Base-by-base conservation (phyloP, 2,888 invertebrate species). In the Scaptomyza caliginosa region DNA sequence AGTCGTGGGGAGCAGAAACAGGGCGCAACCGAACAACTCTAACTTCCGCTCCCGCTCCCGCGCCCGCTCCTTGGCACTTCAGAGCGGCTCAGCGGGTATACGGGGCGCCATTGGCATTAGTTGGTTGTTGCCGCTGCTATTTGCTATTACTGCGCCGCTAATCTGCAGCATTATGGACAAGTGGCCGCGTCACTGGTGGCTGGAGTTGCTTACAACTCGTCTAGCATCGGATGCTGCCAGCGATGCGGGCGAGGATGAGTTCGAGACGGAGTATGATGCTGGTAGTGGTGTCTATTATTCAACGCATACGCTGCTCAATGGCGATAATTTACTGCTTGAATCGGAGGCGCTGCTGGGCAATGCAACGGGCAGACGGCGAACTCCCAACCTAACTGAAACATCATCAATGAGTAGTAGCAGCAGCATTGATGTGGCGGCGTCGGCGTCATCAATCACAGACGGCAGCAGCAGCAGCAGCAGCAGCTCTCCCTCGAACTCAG, bases 171-270 rank as follows among this genome's bases (percentile, higher is more conserved):
- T 91, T 63, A 90, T 90, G 71, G 91, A 90, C 67, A 89, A 91
- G 77, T 90, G 91, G 90, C 91, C 92, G 67, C 85, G 86, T n/a
- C 89, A 94, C 43, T 95, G 94, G 94, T 94, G 94, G 94, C 90
- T 94, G 68, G 92, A 93, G 65, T 92, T 92, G 59, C 77, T 77
- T 0, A 74, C 67, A 80, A 64, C 55, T 17, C 38, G 42, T 26
- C 74, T 30, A 16, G 30, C 74, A 11, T 43, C 66, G 92, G 82
- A 74, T 23, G 57, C 38, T 26, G 45, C 23, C 19, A 16, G 36
- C 13, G 70, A 48, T 17, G 46, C 58, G 23, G 7, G 21, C 8
- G 30, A 38, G 39, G 57, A 23, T 55, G 36, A 48, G 8, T 51
- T 57, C 30, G 59, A 49, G n/a, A 28, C 45, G 0, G 84, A 75